phyloP scores from a whole-genome alignment of 1,140 invertebrate genomes.

The Drosophila saltans region DNA sequence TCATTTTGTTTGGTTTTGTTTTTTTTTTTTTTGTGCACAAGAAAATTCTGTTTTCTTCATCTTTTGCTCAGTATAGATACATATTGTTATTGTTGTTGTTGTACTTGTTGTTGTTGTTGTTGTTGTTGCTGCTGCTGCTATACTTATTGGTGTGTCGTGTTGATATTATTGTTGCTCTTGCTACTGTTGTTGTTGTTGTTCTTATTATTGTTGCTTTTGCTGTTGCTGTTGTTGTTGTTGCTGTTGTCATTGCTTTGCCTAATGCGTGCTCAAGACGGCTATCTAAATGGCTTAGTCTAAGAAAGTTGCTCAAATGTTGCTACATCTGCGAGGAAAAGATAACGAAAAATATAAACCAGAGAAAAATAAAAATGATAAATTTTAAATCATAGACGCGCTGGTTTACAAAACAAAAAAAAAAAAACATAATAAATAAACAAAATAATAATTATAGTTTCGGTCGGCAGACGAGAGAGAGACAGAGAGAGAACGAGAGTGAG shows the following conservation, averaged over 20 bases:
- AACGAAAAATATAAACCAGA: constrained; percentile 40
- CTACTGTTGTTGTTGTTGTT: constrained; percentile 26
- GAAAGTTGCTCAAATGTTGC: constrained; percentile 73
- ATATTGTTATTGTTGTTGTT: constrained; percentile 1
- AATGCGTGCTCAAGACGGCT: constrained; percentile 62
- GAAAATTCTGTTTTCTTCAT: background rate
- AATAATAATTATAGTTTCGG: background rate
- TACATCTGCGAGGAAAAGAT: constrained; percentile 71
- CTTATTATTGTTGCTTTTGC: constrained; percentile 23
- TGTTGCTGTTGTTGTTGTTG: constrained; percentile 44
- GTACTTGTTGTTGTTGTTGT: constrained; percentile 20
- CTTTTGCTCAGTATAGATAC: constrained; percentile 1
- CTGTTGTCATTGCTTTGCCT: constrained; percentile 70
- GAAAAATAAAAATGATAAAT: constrained; percentile 48
- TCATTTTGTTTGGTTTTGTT: background rate
- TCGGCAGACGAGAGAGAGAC: background rate
- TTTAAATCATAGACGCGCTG: constrained; percentile 48
- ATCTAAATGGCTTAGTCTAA: constrained; percentile 63
- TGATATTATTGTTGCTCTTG: constrained; percentile 24
- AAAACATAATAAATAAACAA: background rate
- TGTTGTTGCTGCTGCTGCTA: background rate
- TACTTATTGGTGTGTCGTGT: constrained; percentile 8
- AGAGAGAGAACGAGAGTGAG: constrained; percentile 12
- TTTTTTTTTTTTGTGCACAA: constrained; percentile 17
- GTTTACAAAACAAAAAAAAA: constrained; percentile 21